Evolutionary conservation across 2,888 invertebrate species (phyloP).

Genomic region (Nephrocerus scutellatus): DNA sequence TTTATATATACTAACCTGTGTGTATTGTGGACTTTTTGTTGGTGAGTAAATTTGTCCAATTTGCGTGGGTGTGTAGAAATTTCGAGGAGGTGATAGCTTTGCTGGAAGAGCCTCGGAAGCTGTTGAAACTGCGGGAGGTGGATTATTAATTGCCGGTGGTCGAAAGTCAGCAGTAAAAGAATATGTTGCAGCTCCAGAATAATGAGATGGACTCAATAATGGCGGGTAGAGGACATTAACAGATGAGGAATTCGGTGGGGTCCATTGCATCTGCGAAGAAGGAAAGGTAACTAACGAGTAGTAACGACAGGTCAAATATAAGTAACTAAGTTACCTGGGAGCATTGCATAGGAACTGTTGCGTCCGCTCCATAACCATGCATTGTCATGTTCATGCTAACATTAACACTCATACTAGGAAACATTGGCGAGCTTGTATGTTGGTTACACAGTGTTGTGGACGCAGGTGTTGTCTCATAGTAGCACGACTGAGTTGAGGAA

Average conservation of each 20-base stretch:
- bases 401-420: slow-evolving; percentile 93
- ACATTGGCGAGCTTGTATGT: slow-evolving; percentile 49
- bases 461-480: slow-evolving; percentile 43
- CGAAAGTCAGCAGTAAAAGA: slow-evolving; percentile 79
- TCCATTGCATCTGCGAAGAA: slow-evolving; percentile 59
- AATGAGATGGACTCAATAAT: slow-evolving; percentile 59
- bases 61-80: slow-evolving; percentile 42
- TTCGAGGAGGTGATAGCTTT: slow-evolving; percentile 39
- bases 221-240: slow-evolving; percentile 61
- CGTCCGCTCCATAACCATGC: slow-evolving; percentile 60
- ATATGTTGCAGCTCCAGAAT: slow-evolving; percentile 65
- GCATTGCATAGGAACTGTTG: slow-evolving; percentile 50
- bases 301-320: not conserved
- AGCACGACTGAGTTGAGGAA: slow-evolving; percentile 31
- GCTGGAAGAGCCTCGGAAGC: slow-evolving; percentile 25
- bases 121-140: slow-evolving; percentile 51
- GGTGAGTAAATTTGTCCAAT: slow-evolving; percentile 38
- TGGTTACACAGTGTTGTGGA: slow-evolving; percentile 29
- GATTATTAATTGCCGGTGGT: slow-evolving; percentile 47
- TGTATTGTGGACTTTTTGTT: slow-evolving; percentile 41
- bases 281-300: not conserved
- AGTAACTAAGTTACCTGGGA: slow-evolving; percentile 53
- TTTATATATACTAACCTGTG: slow-evolving; percentile 27
- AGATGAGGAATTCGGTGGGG: slow-evolving; percentile 57
- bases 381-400: slow-evolving; percentile 96